Conservation (phyloP, 2,888 invertebrate species). For the Netelia inedita region DNA sequence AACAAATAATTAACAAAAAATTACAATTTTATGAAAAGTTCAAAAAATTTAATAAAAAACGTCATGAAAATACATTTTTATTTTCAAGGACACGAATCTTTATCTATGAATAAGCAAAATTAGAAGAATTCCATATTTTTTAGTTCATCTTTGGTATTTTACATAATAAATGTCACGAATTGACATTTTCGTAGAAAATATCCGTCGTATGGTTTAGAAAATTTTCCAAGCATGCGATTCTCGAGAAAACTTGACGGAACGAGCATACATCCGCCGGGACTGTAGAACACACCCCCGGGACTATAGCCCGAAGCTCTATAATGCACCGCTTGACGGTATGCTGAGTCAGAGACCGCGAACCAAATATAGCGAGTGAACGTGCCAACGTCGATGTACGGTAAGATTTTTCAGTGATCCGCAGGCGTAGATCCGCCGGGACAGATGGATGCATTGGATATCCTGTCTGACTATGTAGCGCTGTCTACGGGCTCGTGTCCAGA, state of each 20-base stretch:
- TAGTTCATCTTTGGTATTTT: too few relatives aligned
- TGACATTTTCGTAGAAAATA: too few relatives aligned
- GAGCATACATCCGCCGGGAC: slow-evolving; percentile 35
- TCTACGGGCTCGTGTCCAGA: slow-evolving; percentile 19
- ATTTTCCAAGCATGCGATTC: background rate
- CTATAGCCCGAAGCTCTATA: slow-evolving; percentile 31
- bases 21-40: too few relatives aligned
- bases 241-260: slow-evolving; percentile 21
- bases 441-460: slow-evolving; percentile 61
- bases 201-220: background rate
- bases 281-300: slow-evolving; percentile 50
- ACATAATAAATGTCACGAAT: too few relatives aligned
- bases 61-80: too few relatives aligned
- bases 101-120: background rate
- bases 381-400: slow-evolving; percentile 62
- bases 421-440: slow-evolving; percentile 62
- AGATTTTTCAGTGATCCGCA: slow-evolving; percentile 65
- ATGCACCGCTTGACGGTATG: slow-evolving; percentile 38
- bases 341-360: slow-evolving; percentile 59
- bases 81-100: too few relatives aligned
- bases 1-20: slow-evolving; percentile 15
- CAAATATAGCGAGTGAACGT: slow-evolving; percentile 66
- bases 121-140: background rate
- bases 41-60: too few relatives aligned
- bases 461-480: slow-evolving; percentile 39